Base-by-base conservation (phyloP, 2,113 vertebrate species). In the Acrocephalus kingi region DNA sequence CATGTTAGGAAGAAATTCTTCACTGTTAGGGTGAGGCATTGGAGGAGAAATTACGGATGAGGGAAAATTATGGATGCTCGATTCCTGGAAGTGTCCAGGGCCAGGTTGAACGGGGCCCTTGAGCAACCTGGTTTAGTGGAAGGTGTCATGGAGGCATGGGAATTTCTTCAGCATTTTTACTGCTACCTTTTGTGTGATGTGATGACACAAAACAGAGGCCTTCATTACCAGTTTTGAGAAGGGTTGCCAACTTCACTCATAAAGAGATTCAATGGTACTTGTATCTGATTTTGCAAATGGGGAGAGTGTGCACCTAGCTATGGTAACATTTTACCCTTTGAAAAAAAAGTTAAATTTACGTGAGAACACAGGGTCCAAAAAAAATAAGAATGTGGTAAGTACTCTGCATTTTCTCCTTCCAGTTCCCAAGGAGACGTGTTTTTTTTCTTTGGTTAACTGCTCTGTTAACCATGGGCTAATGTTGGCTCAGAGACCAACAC, bases 21-120 rank as follows among this genome's bases (percentile, higher is more conserved):
- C 14, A 15, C 14, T 55, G 14, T 48, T 37, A 23, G 14, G 5
- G 7, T 84, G 59, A 74, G 18, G 7, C 18, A 33, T 3, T 64
- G 28, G n/a, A 64, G 6, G 2, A 41, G 10, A 19, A 39, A 39
- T 39, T 39, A 39, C 37, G 11, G 37, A 39, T 39, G 37, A 39
- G 37, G 51, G 51, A 19, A 41, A 56, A 6, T 4, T 37, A 37
- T 59, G 21, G 45, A 10, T 45, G 5, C 14, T 11, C 13, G 9
- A 27, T 31, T 31, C 17, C 46, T 52, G 31, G 22, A 33, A 59
- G 11, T 37, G 22, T 31, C 31, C 18, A 37, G 52, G 37, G 31
- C 45, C 3, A 4, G 15, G 10, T 9, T 35, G 25, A 58, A 22
- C 0, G 0, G 11, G 3, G 14, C 6, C 7, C 21, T 18, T 45